These are phyloP conservation scores for Eleutherodactylus coqui DNA, from an alignment of 2,797 vertebrate species.

Conservation along the genomic window DNA sequence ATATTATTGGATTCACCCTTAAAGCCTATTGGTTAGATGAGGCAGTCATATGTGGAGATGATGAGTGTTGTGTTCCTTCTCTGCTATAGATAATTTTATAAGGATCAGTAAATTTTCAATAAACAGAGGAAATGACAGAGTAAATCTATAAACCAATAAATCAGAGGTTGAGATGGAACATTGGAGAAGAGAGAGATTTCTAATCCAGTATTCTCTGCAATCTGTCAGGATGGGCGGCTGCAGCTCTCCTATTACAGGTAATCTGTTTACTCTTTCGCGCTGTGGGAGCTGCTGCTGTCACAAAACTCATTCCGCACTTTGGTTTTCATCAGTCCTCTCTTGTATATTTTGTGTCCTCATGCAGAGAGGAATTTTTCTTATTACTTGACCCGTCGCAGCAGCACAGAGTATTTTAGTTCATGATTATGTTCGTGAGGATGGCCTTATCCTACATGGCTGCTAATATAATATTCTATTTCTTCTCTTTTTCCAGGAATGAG, in stretches of 20 bases:
- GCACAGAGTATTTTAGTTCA: background rate
- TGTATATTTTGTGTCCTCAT: background rate
- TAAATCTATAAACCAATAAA: conserved; percentile 1
- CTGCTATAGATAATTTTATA: background rate
- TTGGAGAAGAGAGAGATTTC: background rate
- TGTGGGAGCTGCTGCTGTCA: background rate
- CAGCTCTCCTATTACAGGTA: background rate
- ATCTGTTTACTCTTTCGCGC: background rate
- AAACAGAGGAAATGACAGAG: background rate
- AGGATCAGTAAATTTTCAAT: conserved; percentile 11
- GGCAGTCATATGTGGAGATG: too few relatives aligned
- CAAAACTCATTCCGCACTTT: background rate
- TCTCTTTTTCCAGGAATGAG: conserved; percentile 86
- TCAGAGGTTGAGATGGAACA: conserved; percentile 3
- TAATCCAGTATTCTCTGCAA: background rate
- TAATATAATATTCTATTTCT: conserved; percentile 18
- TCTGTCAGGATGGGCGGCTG: background rate
- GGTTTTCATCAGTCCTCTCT: background rate
- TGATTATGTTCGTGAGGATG: background rate
- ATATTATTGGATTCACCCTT: too few relatives aligned
- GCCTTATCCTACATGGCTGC: too few relatives aligned
- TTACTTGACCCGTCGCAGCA: background rate
- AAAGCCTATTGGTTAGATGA: background rate
- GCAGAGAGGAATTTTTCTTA: background rate
- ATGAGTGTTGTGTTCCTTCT: background rate